Evolutionary conservation across 2,888 invertebrate genomes (phyloP).

Genomic region (Craniophora ligustri): DNA sequence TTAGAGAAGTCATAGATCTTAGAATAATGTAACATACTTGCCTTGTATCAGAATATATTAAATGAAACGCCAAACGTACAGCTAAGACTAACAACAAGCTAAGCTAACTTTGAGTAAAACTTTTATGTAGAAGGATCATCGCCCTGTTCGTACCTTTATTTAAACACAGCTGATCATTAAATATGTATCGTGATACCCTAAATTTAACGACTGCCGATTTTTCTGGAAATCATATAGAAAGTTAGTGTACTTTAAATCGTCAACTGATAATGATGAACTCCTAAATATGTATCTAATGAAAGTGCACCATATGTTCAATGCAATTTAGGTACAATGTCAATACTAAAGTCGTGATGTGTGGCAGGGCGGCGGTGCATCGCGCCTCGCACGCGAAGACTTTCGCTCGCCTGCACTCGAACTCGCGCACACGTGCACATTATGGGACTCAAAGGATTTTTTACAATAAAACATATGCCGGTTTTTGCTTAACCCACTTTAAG

Average conservation of each 20-base stretch:
- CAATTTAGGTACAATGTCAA: constrained; percentile 25
- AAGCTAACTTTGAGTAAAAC: no score
- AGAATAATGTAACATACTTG: no score
- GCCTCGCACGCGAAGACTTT: constrained; percentile 69
- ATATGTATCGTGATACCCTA: no score
- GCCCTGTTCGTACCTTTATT: no score
- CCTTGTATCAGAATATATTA: no score
- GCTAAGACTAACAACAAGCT: no score
- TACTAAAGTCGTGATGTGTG: constrained; percentile 32
- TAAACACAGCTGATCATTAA: no score
- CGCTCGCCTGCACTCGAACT: constrained; percentile 73
- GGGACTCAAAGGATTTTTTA: constrained; percentile 84
- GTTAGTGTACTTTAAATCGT: not conserved
- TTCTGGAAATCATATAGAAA: not conserved
- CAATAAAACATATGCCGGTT: constrained; percentile 87
- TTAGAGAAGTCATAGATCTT: no score
- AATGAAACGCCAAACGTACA: constrained; percentile 8
- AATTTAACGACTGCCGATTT: not conserved
- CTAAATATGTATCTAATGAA: no score
- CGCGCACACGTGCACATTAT: constrained; percentile 84
- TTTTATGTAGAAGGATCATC: no score
- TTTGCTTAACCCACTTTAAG: constrained; percentile 88
- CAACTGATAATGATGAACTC: no score
- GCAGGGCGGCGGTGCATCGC: constrained; percentile 52
- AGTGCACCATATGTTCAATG: no score